Evolutionary conservation across 2,797 vertebrate genomes (phyloP), one percentile per base, ranked within the genome.

Genomic region (Podarcis siculus): DNA sequence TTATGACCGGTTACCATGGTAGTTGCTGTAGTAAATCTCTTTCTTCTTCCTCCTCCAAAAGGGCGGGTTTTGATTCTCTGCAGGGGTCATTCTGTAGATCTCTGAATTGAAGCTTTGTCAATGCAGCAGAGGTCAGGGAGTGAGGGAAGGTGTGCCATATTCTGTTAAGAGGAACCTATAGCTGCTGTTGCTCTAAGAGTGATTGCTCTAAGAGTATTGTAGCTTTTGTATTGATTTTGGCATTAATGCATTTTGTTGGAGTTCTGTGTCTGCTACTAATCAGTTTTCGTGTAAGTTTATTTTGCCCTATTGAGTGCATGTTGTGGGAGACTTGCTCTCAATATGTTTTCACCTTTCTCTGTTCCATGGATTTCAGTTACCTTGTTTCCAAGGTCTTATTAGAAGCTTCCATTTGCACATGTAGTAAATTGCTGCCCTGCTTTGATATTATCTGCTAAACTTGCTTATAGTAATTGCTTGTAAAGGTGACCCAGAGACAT

Each of bases 301-400:
- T 94, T 66, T 49, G 90, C 69, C 75, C 85, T 35, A 35, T 80
- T 81, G 30, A 69, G 4, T 45, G 86, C 45, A 58, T 83, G 61
- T 66, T 13, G 13, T 27, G n/a, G 25, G 42, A 10, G 88, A 85
- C 87, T 92, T 82, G 2, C 88, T 92, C 83, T 87, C 84, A 87
- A 6, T 23, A 84, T 82, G 21, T 4, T 25, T 5, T n/a, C 61
- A 19, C 39, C 67, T 89, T 0, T 21, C 21, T 39, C 45, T 79
- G 55, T 10, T 1, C 25, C 79, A 71, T 84, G 75, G 49, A 45
- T 42, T 85, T 89, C 81, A 66, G 5, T 55, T 58, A 82, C 69
- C 89, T 92, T 75, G 80, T 93, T 19, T 76, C 58, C 93, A 92
- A 85, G 82, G 89, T 91, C 89, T 90, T 89, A 92, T 88, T 82